Evolutionary conservation across 2,797 vertebrate species (phyloP).

Genomic region (Anguilla megastoma): DNA sequence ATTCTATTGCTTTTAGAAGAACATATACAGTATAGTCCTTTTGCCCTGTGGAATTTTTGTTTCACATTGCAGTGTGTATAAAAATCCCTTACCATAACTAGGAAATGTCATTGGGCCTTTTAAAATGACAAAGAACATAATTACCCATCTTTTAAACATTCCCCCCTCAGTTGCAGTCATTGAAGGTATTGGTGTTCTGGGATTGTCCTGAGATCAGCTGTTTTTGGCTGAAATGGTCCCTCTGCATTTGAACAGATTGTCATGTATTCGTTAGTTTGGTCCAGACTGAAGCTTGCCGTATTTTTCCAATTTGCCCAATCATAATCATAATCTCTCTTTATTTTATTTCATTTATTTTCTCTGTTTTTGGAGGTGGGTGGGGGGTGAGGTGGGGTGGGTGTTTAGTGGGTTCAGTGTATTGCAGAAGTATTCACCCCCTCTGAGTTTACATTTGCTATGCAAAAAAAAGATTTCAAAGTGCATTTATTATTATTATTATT

Average conservation of each 20-base stretch:
- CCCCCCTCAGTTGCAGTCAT: not conserved
- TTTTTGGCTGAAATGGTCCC: slow-evolving; percentile 12
- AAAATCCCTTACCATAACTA: not conserved
- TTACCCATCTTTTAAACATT: not conserved
- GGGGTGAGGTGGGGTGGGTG: too few species aligned
- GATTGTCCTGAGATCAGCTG: not conserved
- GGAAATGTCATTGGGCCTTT: not conserved
- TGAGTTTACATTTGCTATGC: too few species aligned
- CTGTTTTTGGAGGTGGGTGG: not conserved
- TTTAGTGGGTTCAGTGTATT: too few species aligned
- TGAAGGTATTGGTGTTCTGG: not conserved
- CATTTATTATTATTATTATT: too few species aligned
- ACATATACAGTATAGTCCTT: not conserved
- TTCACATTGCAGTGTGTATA: not conserved
- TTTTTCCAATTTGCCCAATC: not conserved
- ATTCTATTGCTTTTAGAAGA: not conserved
- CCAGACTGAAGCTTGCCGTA: not conserved
- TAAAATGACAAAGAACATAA: not conserved
- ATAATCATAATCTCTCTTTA: not conserved
- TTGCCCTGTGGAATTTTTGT: not conserved
- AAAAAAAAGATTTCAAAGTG: too few species aligned
- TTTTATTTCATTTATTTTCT: not conserved
- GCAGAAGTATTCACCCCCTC: too few species aligned
- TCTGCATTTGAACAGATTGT: not conserved
- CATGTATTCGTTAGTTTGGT: not conserved